phyloP scores from a whole-genome alignment of 2,888 invertebrate species.

The Lordiphosa fenestrarum region DNA sequence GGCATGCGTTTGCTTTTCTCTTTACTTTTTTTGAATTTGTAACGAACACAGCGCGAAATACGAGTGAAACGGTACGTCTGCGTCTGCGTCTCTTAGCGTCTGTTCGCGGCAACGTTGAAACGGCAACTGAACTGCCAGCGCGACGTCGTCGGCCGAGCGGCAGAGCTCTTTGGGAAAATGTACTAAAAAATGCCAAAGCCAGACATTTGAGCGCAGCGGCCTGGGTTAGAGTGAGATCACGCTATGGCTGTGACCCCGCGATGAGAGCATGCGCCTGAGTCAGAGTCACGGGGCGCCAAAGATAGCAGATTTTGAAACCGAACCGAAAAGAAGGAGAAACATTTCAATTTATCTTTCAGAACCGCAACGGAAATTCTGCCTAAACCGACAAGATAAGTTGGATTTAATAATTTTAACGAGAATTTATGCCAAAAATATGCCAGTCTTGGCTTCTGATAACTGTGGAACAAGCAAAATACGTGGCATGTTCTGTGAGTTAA shows the following conservation, averaged over 20 bases:
- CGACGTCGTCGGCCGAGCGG: background rate
- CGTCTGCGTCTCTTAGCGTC: constrained; percentile 3
- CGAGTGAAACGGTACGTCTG: background rate
- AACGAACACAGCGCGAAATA: constrained; percentile 25
- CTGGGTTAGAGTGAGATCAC: constrained; percentile 35
- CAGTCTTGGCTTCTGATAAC: no score
- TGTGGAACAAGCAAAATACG: no score
- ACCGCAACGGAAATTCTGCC: no score
- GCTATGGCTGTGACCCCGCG: background rate
- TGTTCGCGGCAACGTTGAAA: constrained; percentile 28
- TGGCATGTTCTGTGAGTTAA: no score
- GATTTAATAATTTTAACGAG: no score
- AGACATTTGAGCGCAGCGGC: constrained; percentile 13
- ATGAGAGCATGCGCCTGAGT: constrained; percentile 25
- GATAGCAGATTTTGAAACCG: constrained; percentile 7
- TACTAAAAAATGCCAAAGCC: constrained; percentile 22
- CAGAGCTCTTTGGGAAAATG: background rate
- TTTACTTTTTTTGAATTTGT: constrained; percentile 31
- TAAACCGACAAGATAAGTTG: no score
- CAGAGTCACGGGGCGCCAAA: constrained; percentile 21
- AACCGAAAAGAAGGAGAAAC: background rate
- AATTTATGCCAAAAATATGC: no score
- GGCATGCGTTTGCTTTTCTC: constrained; percentile 29
- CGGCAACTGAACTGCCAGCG: constrained; percentile 26
- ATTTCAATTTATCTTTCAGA: background rate